A percentile compares a stretch with the other conserved stretches of the same genome.
phyloP scores from a whole-genome alignment of 2,113 vertebrate genomes.

The Tringa solitaria region DNA sequence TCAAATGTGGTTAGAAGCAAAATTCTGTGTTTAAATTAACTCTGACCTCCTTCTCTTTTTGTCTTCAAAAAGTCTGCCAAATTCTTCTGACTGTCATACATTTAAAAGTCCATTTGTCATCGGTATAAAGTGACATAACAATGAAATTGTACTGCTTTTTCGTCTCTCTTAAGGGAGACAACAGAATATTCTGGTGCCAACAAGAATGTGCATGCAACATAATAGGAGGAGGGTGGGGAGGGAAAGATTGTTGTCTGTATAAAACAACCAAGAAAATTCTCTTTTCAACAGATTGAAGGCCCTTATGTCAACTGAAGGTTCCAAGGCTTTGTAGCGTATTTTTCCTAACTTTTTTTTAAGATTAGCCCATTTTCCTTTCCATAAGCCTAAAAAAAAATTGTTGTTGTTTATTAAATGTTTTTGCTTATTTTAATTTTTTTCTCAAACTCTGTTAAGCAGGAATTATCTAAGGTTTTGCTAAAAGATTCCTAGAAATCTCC shows the following conservation, averaged over 20 bases:
- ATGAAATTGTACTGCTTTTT: not conserved
- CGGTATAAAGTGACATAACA: not conserved
- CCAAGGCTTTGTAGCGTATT: not conserved
- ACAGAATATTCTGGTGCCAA: not conserved
- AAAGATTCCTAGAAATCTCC: not conserved
- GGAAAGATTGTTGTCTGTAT: not conserved
- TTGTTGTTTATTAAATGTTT: not conserved
- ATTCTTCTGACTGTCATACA: not conserved
- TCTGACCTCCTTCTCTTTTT: not conserved
- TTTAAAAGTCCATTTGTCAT: conserved; percentile 15
- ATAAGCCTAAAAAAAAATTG: not conserved
- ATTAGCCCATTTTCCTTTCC: not conserved
- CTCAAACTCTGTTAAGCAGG: not conserved
- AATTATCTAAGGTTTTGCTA: not conserved
- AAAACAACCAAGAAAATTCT: not conserved
- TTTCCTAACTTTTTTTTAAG: not conserved
- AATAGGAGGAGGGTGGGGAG: rapidly evolving
- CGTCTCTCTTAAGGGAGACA: not conserved
- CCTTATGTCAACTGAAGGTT: not conserved
- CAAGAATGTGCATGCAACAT: not conserved
- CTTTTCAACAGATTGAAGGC: not conserved
- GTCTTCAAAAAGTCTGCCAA: conserved; percentile 4
- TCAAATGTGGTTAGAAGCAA: not conserved
- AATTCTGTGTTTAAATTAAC: conserved; percentile 30
- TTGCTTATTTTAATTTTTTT: not conserved